These are phyloP conservation scores for Caenorhabditis elegans DNA, from an alignment of 1,140 invertebrate genomes.

Conservation along the genomic window DNA sequence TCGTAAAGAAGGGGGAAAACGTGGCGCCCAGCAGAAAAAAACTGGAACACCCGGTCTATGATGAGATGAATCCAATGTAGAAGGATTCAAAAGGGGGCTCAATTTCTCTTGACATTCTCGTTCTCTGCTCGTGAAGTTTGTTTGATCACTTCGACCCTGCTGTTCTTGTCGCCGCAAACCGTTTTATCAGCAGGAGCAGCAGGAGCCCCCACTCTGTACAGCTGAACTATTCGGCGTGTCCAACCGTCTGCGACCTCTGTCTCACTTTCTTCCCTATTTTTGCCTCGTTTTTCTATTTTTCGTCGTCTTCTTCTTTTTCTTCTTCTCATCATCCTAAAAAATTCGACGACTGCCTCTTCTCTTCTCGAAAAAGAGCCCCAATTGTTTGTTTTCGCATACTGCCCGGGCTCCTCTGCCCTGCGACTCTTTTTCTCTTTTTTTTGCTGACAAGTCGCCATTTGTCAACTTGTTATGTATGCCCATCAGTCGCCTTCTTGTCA, in stretches of 20 bases:
- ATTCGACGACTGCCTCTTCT: slow-evolving; percentile 1
- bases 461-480: slow-evolving; percentile 30
- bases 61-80: background rate
- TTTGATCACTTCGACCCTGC: background rate
- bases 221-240: slow-evolving; percentile 19
- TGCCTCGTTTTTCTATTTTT: background rate
- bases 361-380: background rate
- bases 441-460: slow-evolving; percentile 28
- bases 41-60: background rate
- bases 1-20: background rate
- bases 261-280: background rate
- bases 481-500: slow-evolving; percentile 22
- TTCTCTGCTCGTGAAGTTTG: background rate
- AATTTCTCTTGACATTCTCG: slow-evolving; percentile 7
- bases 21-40: background rate
- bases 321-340: slow-evolving; percentile 26
- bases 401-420: background rate
- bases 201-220: background rate
- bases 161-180: background rate
- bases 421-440: background rate
- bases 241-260: background rate
- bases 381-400: slow-evolving; percentile 33
- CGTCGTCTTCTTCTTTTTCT: background rate
- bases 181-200: background rate
- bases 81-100: background rate